Evolutionary conservation across 2,888 invertebrate genomes (phyloP).

Genomic region (Drosophila histrio): DNA sequence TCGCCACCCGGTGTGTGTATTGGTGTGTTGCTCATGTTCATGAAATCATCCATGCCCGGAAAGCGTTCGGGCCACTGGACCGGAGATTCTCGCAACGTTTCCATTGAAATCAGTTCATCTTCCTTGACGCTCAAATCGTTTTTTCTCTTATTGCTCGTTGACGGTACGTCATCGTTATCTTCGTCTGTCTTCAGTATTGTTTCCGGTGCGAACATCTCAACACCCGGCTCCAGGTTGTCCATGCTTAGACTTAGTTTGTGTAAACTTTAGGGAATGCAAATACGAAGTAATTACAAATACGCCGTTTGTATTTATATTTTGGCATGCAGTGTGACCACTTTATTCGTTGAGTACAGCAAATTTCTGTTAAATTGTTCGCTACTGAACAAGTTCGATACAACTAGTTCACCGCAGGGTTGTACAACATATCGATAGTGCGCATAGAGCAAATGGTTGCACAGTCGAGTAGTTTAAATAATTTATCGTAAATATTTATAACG

Average conservation of each 20-base stretch:
- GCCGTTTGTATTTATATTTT: constrained; percentile 43
- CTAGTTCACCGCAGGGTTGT: constrained; percentile 1
- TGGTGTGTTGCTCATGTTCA: constrained; percentile 87
- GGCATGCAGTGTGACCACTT: constrained; percentile 40
- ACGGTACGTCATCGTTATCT: neutral
- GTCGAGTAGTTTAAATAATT: too few species aligned
- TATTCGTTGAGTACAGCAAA: constrained; percentile 21
- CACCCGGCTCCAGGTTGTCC: constrained; percentile 37
- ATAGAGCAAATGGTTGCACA: too few species aligned
- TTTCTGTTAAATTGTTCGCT: constrained; percentile 35
- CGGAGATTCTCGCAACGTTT: constrained; percentile 95
- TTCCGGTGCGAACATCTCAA: constrained; percentile 52
- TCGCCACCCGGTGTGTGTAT: constrained; percentile 86
- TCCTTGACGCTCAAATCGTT: constrained; percentile 47
- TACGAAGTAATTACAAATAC: constrained; percentile 29
- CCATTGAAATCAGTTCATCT: constrained; percentile 93
- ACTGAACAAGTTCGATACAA: neutral
- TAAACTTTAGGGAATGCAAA: constrained; percentile 9
- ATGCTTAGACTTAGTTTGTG: constrained; percentile 17
- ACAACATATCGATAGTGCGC: neutral
- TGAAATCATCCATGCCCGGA: constrained; percentile 95
- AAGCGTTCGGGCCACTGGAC: constrained; percentile 98
- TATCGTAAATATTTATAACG: too few species aligned
- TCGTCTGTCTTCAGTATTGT: constrained; percentile 53
- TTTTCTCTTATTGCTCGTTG: constrained; percentile 7